A percentile compares a stretch with the other conserved stretches of the same genome.
phyloP scores from a whole-genome alignment of 2,888 invertebrate genomes.

The Polydrusus cervinus region DNA sequence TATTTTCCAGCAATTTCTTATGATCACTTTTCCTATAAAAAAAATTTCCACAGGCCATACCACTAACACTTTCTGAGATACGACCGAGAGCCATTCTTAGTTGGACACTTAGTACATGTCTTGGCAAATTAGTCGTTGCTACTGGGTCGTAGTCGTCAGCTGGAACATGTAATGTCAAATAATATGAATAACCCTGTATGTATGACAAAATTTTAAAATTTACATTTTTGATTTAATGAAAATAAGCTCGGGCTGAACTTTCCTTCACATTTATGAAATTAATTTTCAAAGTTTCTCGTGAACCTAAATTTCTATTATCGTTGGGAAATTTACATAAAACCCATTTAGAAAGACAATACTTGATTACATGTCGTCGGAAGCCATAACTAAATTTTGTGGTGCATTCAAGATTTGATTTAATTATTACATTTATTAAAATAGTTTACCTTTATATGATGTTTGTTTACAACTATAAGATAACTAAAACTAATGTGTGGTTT shows the following conservation, averaged over 20 bases:
- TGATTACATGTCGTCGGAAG: conserved; percentile 55
- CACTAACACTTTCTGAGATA: too few relatives aligned
- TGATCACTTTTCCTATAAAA: too few relatives aligned
- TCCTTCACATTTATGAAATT: conserved; percentile 49
- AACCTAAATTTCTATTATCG: conserved; percentile 55
- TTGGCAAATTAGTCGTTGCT: too few relatives aligned
- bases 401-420: conserved; percentile 48
- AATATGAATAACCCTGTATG: too few relatives aligned
- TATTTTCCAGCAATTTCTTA: too few relatives aligned
- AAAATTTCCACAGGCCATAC: too few relatives aligned
- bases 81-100: too few relatives aligned
- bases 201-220: not conserved
- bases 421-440: conserved; percentile 51
- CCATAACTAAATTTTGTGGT: conserved; percentile 51
- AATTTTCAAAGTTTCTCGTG: conserved; percentile 51
- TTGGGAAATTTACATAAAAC: conserved; percentile 57
- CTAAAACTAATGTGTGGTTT: too few relatives aligned
- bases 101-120: too few relatives aligned
- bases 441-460: conserved; percentile 17
- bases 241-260: conserved; percentile 36
- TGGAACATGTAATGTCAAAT: too few relatives aligned
- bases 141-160: too few relatives aligned
- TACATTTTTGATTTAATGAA: conserved; percentile 24
- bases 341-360: conserved; percentile 56
- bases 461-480: not conserved